Base-by-base conservation (phyloP, 2,797 vertebrate species). In the Microhierax caerulescens region DNA sequence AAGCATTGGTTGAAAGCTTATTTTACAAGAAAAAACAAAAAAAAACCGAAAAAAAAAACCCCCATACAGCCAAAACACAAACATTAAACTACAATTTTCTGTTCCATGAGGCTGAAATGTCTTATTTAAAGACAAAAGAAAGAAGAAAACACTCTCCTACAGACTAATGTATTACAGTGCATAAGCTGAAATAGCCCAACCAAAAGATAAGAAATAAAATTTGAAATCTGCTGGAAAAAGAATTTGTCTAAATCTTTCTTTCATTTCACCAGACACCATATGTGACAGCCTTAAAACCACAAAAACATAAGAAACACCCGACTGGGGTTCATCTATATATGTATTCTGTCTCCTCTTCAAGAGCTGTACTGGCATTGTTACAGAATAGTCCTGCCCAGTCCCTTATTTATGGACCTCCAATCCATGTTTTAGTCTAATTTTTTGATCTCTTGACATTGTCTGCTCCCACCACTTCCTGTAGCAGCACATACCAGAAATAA, bases 91-190 rank as follows among this genome's bases (percentile, higher is more conserved):
- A 20, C 17, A 50, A 34, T 14, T 39, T 85, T n/a, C 13, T 34
- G 2, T 48, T 90, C 47, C 30, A 41, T 14, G 7, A 48, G 27
- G 7, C 16, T 56, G 34, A 60, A 77, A 48, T 12, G 3, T 34
- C 11, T 74, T 15, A 70, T 28, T 69, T 82, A 53, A 13, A 75
- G 61, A 57, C 17, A 30, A 78, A 22, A 74, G 43, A 53, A 60
- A 19, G 4, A 89, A 39, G 34, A 53, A 65, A 65, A 48, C 16
- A 7, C 4, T 45, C 9, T 45, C 11, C 7, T 79, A 19, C 28
- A 36, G 12, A 36, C 5, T 3, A 0, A 16, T 4, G 2, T 17
- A 39, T 30, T 34, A 32, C 7, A 37, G 6, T 5, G 5, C 2
- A 5, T 32, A 69, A 78, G 2, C 5, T 85, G 24, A 22, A 59